These are phyloP conservation scores for Pseudachorutes palmiensis DNA, from an alignment of 1,140 invertebrate species.

Conservation along the genomic window DNA sequence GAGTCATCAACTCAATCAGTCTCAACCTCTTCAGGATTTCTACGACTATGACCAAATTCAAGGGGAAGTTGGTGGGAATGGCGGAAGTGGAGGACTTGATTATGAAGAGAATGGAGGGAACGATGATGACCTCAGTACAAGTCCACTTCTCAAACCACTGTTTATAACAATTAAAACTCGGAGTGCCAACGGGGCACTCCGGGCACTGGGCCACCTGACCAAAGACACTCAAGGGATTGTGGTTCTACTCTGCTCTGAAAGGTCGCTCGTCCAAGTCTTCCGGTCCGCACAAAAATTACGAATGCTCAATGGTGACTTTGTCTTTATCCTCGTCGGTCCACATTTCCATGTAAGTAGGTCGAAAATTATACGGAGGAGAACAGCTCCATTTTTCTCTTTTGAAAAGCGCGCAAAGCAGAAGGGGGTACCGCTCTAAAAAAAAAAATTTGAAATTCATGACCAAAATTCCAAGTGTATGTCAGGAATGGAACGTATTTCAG, in stretches of 20 bases:
- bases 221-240: slow-evolving; percentile 39
- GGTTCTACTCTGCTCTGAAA: slow-evolving; percentile 40
- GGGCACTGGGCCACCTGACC: slow-evolving; percentile 34
- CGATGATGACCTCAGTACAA: slow-evolving; percentile 1
- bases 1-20: background rate
- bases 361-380: background rate
- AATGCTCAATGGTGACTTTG: slow-evolving; percentile 43
- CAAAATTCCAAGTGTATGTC: no score
- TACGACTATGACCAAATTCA: slow-evolving; percentile 30
- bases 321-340: slow-evolving; percentile 42
- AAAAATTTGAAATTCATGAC: no score
- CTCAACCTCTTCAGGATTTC: slow-evolving; percentile 10
- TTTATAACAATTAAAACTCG: slow-evolving; percentile 26
- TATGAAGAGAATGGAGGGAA: slow-evolving; percentile 23
- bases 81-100: slow-evolving; percentile 3
- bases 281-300: slow-evolving; percentile 39
- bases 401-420: no score
- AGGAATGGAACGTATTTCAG: no score
- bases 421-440: no score
- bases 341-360: slow-evolving; percentile 30
- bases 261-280: slow-evolving; percentile 40
- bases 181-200: slow-evolving; percentile 28
- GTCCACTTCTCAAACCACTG: slow-evolving; percentile 29
- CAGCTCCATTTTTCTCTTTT: no score
- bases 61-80: no score